Conservation (phyloP, 1,140 invertebrate species). For the Lordiphosa collinella region DNA sequence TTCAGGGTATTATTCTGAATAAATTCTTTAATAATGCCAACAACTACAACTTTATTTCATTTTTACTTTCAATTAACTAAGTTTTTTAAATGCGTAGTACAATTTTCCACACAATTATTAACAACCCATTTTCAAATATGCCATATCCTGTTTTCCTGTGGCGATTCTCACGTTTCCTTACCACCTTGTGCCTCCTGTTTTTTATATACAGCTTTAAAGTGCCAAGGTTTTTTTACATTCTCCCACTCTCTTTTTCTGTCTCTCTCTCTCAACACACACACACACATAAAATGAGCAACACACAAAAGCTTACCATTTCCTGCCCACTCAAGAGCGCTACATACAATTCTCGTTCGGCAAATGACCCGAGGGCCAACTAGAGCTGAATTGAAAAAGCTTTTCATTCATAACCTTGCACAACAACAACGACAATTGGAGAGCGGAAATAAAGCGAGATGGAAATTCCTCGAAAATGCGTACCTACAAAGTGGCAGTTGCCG, state of each 20-base stretch:
- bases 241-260: not conserved
- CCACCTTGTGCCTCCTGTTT: not conserved
- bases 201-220: not conserved
- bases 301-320: conserved; percentile 9
- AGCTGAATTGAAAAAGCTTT: conserved; percentile 66
- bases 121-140: not conserved
- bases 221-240: not conserved
- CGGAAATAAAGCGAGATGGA: conserved; percentile 23
- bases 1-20: no score
- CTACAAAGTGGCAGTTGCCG: conserved; percentile 2
- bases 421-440: conserved; percentile 20
- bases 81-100: no score
- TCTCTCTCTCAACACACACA: not conserved
- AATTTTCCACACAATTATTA: not conserved
- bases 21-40: not conserved
- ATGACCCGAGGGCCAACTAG: conserved; percentile 29
- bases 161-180: conserved; percentile 1
- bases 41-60: not conserved
- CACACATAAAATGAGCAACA: conserved; percentile 9
- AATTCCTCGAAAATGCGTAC: conserved; percentile 4
- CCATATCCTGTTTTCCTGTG: not conserved
- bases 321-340: not conserved
- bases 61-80: not conserved
- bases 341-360: conserved; percentile 21
- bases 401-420: conserved; percentile 72